Percentiles rank a stretch among this genome's conserved stretches.
Evolutionary conservation across 2,113 vertebrate species (phyloP).

Genomic region (Chaetura pelagica): DNA sequence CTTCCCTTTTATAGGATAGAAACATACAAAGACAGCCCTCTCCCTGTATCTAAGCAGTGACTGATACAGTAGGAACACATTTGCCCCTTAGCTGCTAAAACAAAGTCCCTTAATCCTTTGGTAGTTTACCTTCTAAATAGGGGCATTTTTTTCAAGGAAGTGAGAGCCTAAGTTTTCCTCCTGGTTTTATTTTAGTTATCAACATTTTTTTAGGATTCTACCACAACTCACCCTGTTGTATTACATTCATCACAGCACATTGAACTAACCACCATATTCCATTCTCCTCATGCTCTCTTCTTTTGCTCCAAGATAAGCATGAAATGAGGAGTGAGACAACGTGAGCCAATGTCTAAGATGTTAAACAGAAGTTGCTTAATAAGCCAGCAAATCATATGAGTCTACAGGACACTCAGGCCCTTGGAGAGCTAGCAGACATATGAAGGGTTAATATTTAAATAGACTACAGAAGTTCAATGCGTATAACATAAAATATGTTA

Average conservation of each 20-base stretch:
- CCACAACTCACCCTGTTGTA: not conserved
- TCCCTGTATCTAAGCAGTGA: not conserved
- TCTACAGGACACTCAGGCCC: not conserved
- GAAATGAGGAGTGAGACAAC: not conserved
- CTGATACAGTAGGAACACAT: not conserved
- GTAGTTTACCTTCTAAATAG: not conserved
- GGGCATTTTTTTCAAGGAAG: not conserved
- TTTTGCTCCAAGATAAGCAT: not conserved
- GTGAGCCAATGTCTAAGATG: not conserved
- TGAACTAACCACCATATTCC: not conserved
- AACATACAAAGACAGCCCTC: not conserved
- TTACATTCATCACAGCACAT: not conserved
- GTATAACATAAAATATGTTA: not conserved
- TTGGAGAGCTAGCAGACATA: not conserved
- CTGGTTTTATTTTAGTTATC: not conserved
- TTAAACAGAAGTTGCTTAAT: not conserved
- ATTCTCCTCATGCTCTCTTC: not conserved
- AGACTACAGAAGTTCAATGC: not conserved
- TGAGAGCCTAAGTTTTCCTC: not conserved
- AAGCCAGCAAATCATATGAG: not conserved
- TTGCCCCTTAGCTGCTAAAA: not conserved
- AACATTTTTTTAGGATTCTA: not conserved
- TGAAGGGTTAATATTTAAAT: constrained; percentile 55
- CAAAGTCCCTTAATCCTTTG: not conserved
- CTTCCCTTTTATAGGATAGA: not conserved